These are phyloP conservation scores for Astropecten irregularis DNA, from an alignment of 53 echinoderm and acorn worm species.

Conservation along the genomic window DNA sequence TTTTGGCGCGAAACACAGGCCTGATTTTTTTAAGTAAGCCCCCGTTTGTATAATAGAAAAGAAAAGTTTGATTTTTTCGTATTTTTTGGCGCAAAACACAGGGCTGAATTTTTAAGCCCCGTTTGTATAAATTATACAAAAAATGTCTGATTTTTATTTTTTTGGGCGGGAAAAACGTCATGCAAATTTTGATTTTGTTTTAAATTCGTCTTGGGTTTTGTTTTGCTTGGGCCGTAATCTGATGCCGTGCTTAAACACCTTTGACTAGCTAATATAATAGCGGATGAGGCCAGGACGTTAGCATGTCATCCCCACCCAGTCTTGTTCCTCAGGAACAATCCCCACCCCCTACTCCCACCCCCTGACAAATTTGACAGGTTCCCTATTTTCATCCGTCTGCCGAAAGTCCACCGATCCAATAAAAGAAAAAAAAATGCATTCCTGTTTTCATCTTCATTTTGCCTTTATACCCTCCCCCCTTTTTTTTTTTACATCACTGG, in stretches of 20 bases:
- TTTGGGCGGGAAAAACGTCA: neutral
- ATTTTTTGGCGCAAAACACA: too few species aligned
- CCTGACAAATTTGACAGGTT: too few species aligned
- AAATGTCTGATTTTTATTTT: neutral
- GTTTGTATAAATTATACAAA: neutral
- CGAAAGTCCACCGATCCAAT: too few species aligned
- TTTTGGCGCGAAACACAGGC: neutral
- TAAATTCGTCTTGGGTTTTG: too few species aligned
- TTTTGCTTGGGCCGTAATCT: neutral
- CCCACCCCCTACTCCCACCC: neutral
- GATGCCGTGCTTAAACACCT: slow-evolving; percentile 15
- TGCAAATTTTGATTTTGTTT: neutral
- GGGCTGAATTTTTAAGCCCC: too few species aligned
- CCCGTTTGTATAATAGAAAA: too few species aligned
- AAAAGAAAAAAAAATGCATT: slow-evolving; percentile 54
- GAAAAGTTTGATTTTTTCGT: too few species aligned
- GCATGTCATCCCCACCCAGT: neutral
- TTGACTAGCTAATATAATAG: neutral
- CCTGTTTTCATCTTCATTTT: too few species aligned
- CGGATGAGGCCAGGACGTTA: neutral
- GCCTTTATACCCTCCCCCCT: too few species aligned
- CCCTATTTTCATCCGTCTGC: too few species aligned
- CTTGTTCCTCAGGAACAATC: too few species aligned
- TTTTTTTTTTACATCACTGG: slow-evolving; percentile 58
- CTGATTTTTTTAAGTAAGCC: too few species aligned